A percentile compares a stretch with the other conserved stretches of the same genome.
Conservation (phyloP, 2,113 vertebrate genomes). For the Platysternon megacephalum region DNA sequence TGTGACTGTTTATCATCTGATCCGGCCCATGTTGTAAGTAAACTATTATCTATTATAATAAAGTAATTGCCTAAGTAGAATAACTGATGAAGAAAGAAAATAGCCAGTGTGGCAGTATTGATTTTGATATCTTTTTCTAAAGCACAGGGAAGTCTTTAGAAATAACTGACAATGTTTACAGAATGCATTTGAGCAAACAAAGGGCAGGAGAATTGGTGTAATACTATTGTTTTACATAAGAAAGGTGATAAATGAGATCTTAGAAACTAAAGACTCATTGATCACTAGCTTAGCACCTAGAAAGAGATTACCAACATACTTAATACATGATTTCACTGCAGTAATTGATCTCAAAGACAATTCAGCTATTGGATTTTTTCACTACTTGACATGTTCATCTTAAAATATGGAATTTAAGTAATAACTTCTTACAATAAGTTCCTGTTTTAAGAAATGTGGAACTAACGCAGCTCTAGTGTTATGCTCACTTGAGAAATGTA, state of each 20-base stretch:
- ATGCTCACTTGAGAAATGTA: not conserved
- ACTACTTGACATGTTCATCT: not conserved
- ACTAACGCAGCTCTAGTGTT: not conserved
- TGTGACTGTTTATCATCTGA: no score
- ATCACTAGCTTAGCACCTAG: not conserved
- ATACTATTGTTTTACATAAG: not conserved
- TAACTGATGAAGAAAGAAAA: not conserved
- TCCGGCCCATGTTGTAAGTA: not conserved
- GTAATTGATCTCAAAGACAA: not conserved
- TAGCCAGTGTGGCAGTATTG: not conserved
- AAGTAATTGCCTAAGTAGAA: not conserved
- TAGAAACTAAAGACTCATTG: not conserved
- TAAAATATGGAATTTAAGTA: not conserved
- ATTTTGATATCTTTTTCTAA: not conserved
- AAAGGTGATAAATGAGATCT: not conserved
- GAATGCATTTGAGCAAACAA: not conserved
- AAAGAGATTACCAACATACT: not conserved
- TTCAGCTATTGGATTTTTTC: not conserved
- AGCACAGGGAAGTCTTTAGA: not conserved
- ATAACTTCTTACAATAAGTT: not conserved
- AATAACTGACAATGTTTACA: not conserved
- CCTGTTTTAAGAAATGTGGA: not conserved
- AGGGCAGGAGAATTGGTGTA: not conserved
- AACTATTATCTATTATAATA: not conserved
- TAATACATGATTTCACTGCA: not conserved